Evolutionary conservation across 1,140 invertebrate species (phyloP), one percentile per base, ranked within the genome.

Genomic region (Pseudachorutes palmiensis): DNA sequence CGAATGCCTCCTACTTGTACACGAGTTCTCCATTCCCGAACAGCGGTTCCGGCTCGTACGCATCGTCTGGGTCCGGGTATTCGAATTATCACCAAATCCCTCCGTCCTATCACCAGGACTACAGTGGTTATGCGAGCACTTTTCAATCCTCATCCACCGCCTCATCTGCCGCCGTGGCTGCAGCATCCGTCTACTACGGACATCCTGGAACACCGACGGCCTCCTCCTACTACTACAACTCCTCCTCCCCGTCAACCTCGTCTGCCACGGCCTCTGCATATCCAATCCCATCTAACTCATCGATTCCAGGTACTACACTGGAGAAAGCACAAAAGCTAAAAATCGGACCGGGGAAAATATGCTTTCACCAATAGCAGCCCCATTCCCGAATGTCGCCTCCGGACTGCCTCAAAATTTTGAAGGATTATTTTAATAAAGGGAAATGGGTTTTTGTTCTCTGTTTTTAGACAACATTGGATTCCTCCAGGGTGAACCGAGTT

Each of bases 221-320:
- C 58, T 61, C 67, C n/a, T 75, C 74, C 22, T 72, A 75, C 49
- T 73, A 73, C 58, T 65, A 74, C 59, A 62, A 70, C 14, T 67
- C 71, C 59, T 62, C 73, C 14, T 65, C 71, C 41, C 67, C 72
- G 12, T 67, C 65, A 24, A 68, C 73, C n/a, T 70, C 68, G 30
- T 68, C 73, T 63, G 65, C 74, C 45, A 73, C 70, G 16, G 69
- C 75, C 51, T 66, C 74, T 36, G 71, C 75, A 1, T 76, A 76
- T 62, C 67, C 72, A 32, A 60, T 72, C 30, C 66, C 75, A 29
- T 68, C 74, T 67, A 74, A 71, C 62, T 64, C 74, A 63, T 62
- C 75, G 2, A 75, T 73, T 51, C 65, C 73, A 72, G 72, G 70
- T 72, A 68, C 64, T 30, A 51, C 2, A 45, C 26, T 60, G 1